Evolutionary conservation across 2,113 vertebrate genomes (phyloP).

Genomic region (Hippocampus barbouri): DNA sequence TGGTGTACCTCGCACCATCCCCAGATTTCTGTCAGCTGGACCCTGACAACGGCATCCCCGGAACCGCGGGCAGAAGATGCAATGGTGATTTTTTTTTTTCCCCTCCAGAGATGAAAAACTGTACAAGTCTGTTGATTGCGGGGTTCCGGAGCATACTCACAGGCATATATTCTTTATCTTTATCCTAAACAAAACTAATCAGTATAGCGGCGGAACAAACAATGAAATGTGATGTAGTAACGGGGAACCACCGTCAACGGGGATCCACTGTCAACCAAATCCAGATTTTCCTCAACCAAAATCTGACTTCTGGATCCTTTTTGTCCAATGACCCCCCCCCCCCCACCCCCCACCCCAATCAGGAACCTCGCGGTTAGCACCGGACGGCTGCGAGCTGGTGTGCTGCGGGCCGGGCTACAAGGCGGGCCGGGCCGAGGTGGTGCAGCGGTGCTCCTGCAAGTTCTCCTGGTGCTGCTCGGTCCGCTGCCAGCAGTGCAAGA

Average conservation of each 20-base stretch:
- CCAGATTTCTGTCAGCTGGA: conserved; percentile 73
- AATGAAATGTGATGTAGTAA: no score
- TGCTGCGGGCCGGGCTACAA: conserved; percentile 73
- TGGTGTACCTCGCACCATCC: conserved; percentile 70
- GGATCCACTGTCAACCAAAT: not conserved
- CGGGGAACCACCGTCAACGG: no score
- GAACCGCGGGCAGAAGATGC: conserved; percentile 69
- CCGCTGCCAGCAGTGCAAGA: conserved; percentile 73
- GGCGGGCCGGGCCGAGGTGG: conserved; percentile 65
- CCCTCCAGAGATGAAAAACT: not conserved
- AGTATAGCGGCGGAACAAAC: no score
- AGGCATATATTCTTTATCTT: no score
- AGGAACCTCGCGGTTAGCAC: conserved; percentile 67
- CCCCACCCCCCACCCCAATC: not conserved
- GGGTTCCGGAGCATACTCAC: no score
- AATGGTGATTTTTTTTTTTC: conserved; percentile 53
- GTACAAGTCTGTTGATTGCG: not conserved
- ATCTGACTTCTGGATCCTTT: not conserved
- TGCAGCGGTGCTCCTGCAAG: conserved; percentile 74
- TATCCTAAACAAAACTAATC: no score
- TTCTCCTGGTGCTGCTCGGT: conserved; percentile 77
- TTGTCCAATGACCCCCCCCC: not conserved
- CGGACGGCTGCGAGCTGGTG: conserved; percentile 72
- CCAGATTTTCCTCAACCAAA: not conserved
- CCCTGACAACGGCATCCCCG: conserved; percentile 59